phyloP scores from a whole-genome alignment of 2,888 invertebrate species.

The Drosophila pegasa region DNA sequence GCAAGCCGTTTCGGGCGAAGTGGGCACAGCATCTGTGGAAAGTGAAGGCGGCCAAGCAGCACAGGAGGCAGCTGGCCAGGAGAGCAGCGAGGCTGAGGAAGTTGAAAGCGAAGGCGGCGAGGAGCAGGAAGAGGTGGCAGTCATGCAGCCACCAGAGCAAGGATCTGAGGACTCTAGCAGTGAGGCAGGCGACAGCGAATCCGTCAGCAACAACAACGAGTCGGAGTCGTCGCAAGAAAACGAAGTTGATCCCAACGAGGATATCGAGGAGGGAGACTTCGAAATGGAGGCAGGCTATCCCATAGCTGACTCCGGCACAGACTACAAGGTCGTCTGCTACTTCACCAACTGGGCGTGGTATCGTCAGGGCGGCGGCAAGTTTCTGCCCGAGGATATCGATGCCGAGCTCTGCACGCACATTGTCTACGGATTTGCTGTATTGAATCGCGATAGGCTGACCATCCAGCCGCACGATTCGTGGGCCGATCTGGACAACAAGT shows the following conservation, averaged over 20 bases:
- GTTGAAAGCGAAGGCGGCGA: slow-evolving; percentile 33
- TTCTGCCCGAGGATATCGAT: slow-evolving; percentile 92
- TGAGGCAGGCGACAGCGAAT: slow-evolving; percentile 28
- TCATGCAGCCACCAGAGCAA: slow-evolving; percentile 15
- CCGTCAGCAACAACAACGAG: slow-evolving; percentile 17
- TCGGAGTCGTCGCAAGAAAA: slow-evolving; percentile 52
- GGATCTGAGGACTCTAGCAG: slow-evolving; percentile 11
- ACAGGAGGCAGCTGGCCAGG: slow-evolving; percentile 22
- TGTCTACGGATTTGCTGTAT: slow-evolving; percentile 95
- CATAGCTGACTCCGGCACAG: slow-evolving; percentile 55
- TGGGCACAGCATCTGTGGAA: slow-evolving; percentile 61
- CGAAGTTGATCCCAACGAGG: slow-evolving; percentile 70
- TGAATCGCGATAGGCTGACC: slow-evolving; percentile 90
- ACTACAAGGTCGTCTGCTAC: slow-evolving; percentile 94
- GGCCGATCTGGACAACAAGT: slow-evolving; percentile 96
- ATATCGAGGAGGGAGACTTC: slow-evolving; percentile 72
- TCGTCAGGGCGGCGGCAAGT: slow-evolving; percentile 92
- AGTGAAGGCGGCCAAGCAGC: slow-evolving; percentile 56
- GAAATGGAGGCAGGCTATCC: slow-evolving; percentile 49
- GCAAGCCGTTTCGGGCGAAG: slow-evolving; percentile 59
- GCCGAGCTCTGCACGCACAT: slow-evolving; percentile 95
- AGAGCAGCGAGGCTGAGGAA: slow-evolving; percentile 33
- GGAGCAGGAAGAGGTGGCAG: slow-evolving; percentile 31
- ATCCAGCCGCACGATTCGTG: slow-evolving; percentile 95
- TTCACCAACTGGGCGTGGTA: slow-evolving; percentile 98